Evolutionary conservation across 1,140 invertebrate genomes (phyloP), one percentile per base, ranked within the genome.

Genomic region (Agrilus planipennis): DNA sequence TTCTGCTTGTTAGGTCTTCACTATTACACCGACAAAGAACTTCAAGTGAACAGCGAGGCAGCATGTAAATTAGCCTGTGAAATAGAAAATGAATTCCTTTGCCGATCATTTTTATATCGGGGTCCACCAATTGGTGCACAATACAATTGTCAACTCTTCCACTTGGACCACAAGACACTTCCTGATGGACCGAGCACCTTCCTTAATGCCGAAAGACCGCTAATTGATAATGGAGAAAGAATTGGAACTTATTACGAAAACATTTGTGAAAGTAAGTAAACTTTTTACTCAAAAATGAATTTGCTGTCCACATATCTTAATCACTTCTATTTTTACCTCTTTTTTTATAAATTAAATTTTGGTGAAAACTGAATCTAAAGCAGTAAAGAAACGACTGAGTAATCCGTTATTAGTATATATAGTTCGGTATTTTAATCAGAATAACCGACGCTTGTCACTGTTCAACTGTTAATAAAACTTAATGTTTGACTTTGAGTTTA

Each of bases 1-100:
- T n/a, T n/a, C n/a, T n/a, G n/a, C n/a, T n/a, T n/a, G n/a, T n/a
- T n/a, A n/a, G n/a, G 83, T 4, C 65, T 93, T 1, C 85, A 93
- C 54, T 93, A 91, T 62, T 93, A 93, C 64, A 84, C 84, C 1
- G 90, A 94, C 62, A 93, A 93, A 66, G 89, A 92, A 58, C 59
- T 93, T 14, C 79, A 88, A 72, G 84, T 86, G 21, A 83, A 80
- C 31, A 84, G 77, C 18, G 82, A 89, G 53, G 73, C 79, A 0
- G 86, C 84, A 3, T 94, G 90, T 56, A 74, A 79, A 38, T 64
- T 89, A 27, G 88, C 89, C 23, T 93, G 90, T 61, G 86, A 91
- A 60, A 82, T 89, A 31, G 90, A 94, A 62, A 84, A 83, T 42
- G 89, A 93, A 63, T 93, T 94, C 65, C 71, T 93, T 1, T 94